Conservation (phyloP, 2,888 invertebrate genomes). For the Automeris io region DNA sequence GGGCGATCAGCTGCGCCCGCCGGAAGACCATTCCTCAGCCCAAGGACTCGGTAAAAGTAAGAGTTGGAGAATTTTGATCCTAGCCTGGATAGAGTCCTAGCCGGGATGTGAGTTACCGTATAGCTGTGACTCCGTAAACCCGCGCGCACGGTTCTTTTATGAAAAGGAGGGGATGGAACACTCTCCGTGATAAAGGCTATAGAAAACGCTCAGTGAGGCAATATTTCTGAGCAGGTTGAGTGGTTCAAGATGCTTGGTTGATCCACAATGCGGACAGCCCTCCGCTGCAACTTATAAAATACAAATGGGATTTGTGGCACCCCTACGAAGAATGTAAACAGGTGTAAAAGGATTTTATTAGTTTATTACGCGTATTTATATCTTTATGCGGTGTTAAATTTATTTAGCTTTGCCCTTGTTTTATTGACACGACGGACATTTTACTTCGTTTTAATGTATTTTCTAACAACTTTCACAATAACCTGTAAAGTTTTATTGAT, state of each 20-base stretch:
- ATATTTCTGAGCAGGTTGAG: neutral
- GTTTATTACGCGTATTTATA: conserved; percentile 26
- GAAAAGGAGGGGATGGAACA: too few species aligned
- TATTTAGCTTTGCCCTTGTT: conserved; percentile 12
- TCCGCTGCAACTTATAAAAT: neutral
- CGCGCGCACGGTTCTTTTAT: too few species aligned
- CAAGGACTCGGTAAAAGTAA: too few species aligned
- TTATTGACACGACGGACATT: neutral
- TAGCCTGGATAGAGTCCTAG: too few species aligned
- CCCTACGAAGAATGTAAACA: conserved; percentile 15
- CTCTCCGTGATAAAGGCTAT: neutral
- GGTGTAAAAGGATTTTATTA: conserved; percentile 32
- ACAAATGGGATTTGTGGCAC: neutral
- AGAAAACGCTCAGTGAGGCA: neutral
- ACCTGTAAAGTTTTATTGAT: neutral
- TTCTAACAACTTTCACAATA: neutral
- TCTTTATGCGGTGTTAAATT: conserved; percentile 18
- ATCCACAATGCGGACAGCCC: too few species aligned
- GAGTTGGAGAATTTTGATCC: too few species aligned
- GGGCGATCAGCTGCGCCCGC: too few species aligned
- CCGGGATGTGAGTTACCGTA: too few species aligned
- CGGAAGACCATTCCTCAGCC: too few species aligned
- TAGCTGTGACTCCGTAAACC: too few species aligned
- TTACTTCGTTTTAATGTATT: conserved; percentile 2
- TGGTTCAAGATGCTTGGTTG: too few species aligned